Percentiles rank a stretch among this genome's conserved stretches.
Evolutionary conservation across 2,113 vertebrate genomes (phyloP).

Genomic region (Poeciliopsis retropinna): DNA sequence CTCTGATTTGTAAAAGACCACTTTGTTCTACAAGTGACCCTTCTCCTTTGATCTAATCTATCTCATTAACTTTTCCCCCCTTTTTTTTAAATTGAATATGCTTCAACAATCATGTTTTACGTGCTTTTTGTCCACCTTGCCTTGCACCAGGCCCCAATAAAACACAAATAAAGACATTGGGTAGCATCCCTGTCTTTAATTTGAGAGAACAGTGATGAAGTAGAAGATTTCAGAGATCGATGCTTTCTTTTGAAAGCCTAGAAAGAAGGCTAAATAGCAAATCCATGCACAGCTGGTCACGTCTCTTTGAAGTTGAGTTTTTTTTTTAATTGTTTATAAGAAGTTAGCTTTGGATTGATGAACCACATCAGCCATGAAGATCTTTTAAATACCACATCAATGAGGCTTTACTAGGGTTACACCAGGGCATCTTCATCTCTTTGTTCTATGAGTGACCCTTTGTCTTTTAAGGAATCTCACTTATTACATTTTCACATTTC

Average conservation of each 20-base stretch:
- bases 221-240: background rate
- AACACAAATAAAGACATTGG: constrained; percentile 11
- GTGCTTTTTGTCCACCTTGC: background rate
- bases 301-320: background rate
- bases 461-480: background rate
- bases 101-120: background rate
- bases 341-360: background rate
- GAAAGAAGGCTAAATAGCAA: background rate
- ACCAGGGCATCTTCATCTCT: constrained; percentile 8
- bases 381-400: constrained; percentile 5
- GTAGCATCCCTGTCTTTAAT: background rate
- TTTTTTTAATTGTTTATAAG: background rate
- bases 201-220: background rate
- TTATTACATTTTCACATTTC: background rate
- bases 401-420: constrained; percentile 21
- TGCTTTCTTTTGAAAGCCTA: background rate
- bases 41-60: background rate
- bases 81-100: background rate
- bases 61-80: background rate
- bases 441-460: background rate
- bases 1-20: background rate
- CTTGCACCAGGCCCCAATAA: background rate
- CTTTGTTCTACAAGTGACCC: background rate
- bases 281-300: background rate
- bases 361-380: background rate